Evolutionary conservation across 53 echinoderm and acorn worm species (phyloP).

Genomic region (Mesocentrotus franciscanus): DNA sequence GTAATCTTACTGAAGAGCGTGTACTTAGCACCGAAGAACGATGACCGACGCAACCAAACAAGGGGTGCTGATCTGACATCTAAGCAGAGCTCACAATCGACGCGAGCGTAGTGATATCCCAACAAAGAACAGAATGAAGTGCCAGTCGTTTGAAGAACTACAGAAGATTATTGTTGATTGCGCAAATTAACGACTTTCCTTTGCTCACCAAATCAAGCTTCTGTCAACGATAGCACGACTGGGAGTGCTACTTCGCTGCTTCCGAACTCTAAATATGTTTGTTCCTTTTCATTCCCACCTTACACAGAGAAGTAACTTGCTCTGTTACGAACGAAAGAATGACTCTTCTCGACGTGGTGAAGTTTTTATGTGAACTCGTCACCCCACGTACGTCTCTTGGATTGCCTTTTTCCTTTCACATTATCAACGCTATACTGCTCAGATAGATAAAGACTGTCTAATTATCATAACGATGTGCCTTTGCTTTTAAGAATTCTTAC

Average conservation of each 20-base stretch:
- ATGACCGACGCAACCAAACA: not conserved
- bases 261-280: slow-evolving; percentile 50
- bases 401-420: not conserved
- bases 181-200: slow-evolving; percentile 34
- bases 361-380: not conserved
- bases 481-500: not conserved
- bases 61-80: not conserved
- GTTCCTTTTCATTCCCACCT: slow-evolving; percentile 17
- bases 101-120: slow-evolving; percentile 1
- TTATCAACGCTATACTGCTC: not conserved
- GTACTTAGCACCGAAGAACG: not conserved
- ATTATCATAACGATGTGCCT: not conserved
- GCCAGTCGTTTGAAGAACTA: not conserved
- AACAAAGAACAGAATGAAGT: not conserved
- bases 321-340: not conserved
- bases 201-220: slow-evolving; percentile 12
- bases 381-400: not conserved
- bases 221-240: not conserved
- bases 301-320: not conserved
- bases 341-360: not conserved
- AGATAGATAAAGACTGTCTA: not conserved
- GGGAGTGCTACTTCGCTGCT: slow-evolving; percentile 3
- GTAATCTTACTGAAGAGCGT: not conserved
- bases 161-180: slow-evolving; percentile 7
- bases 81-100: not conserved